Evolutionary conservation across 2,888 invertebrate genomes (phyloP).

Genomic region (Nebria brevicollis): DNA sequence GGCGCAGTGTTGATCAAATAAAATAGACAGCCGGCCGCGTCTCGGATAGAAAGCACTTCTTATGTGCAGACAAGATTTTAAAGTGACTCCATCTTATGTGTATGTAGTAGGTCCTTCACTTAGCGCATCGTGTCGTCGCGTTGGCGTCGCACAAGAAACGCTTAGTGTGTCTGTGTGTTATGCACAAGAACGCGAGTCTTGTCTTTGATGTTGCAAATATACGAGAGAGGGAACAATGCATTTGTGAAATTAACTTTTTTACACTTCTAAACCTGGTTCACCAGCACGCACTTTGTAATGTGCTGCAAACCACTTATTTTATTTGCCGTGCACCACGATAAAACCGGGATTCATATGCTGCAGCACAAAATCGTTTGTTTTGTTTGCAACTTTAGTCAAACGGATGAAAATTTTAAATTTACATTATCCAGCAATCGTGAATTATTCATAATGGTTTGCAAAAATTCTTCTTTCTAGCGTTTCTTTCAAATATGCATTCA

Average conservation of each 20-base stretch:
- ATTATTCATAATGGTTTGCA: too few species aligned
- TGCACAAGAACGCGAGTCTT: slow-evolving; percentile 21
- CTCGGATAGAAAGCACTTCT: slow-evolving; percentile 16
- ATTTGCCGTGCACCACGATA: neutral
- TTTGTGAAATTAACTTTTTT: slow-evolving; percentile 45
- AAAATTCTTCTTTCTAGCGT: too few species aligned
- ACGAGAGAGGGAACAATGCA: slow-evolving; percentile 38
- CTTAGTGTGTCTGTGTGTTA: slow-evolving; percentile 8
- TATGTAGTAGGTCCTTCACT: neutral
- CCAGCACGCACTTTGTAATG: neutral
- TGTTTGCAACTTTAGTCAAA: neutral
- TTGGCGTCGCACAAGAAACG: slow-evolving; percentile 27
- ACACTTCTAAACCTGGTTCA: neutral
- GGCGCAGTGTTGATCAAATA: slow-evolving; percentile 50
- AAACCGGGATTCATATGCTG: too few species aligned
- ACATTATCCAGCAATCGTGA: neutral
- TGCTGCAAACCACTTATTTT: neutral
- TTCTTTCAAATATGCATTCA: too few species aligned
- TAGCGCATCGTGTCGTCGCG: neutral
- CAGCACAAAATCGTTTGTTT: too few species aligned
- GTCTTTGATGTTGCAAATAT: slow-evolving; percentile 35
- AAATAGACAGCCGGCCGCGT: slow-evolving; percentile 36
- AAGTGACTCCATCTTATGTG: neutral
- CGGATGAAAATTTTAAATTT: neutral
- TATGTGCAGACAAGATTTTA: neutral